Evolutionary conservation across 2,888 invertebrate species (phyloP).

Genomic region (Liodrosophila aerea): DNA sequence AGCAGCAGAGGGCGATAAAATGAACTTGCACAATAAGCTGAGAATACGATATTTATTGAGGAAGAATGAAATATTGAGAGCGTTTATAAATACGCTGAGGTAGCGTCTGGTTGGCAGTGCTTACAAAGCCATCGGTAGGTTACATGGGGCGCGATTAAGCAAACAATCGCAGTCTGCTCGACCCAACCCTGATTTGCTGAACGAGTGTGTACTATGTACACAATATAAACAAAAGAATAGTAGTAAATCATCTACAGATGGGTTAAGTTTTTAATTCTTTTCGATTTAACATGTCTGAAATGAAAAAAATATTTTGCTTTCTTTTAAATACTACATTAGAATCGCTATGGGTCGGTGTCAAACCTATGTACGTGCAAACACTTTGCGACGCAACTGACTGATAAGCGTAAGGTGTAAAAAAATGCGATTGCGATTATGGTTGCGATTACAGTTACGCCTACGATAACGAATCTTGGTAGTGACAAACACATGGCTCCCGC

Average conservation of each 20-base stretch:
- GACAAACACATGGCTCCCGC: slow-evolving; percentile 6
- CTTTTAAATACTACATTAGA: neutral
- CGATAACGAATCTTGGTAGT: slow-evolving; percentile 19
- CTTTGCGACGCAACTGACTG: too few species aligned
- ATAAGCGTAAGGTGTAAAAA: slow-evolving; percentile 45
- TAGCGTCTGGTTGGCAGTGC: slow-evolving; percentile 19
- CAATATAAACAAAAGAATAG: slow-evolving; percentile 12
- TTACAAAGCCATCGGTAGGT: slow-evolving; percentile 14
- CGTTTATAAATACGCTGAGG: slow-evolving; percentile 45
- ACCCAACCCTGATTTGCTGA: too few species aligned
- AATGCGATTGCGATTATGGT: slow-evolving; percentile 37
- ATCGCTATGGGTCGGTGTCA: neutral
- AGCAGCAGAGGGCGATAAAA: neutral
- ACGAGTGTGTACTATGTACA: too few species aligned
- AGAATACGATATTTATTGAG: too few species aligned
- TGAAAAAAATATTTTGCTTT: neutral
- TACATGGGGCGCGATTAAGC: slow-evolving; percentile 41
- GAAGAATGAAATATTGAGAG: slow-evolving; percentile 35
- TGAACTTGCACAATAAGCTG: too few species aligned
- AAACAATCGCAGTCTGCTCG: slow-evolving; percentile 14
- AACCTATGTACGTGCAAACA: too few species aligned
- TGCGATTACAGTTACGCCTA: slow-evolving; percentile 33
- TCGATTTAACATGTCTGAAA: neutral
- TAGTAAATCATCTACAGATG: too few species aligned
- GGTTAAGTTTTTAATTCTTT: slow-evolving; percentile 1